phyloP scores from a whole-genome alignment of 1,140 invertebrate genomes.

The Drosophila persimilis region DNA sequence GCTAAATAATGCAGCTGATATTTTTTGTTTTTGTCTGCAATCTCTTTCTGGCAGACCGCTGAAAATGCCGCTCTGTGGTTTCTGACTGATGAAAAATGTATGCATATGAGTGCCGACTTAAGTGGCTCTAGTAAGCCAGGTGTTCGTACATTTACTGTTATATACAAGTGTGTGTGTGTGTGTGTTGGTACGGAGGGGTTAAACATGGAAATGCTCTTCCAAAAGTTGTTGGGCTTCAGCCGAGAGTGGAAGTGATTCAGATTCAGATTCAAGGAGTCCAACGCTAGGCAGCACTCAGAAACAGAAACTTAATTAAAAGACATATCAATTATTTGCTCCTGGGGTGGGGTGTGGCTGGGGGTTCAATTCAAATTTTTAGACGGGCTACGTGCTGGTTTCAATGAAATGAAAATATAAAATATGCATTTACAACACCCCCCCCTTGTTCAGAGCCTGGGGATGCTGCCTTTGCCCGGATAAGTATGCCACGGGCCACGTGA shows the following conservation, averaged over 20 bases:
- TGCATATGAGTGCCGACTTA: slow-evolving; percentile 8
- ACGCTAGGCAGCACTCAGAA: neutral
- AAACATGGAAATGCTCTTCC: slow-evolving; percentile 36
- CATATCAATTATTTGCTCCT: slow-evolving; percentile 55
- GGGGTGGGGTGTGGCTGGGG: slow-evolving; percentile 3
- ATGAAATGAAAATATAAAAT: slow-evolving; percentile 81
- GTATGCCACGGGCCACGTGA: slow-evolving; percentile 69
- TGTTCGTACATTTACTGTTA: too few relatives aligned
- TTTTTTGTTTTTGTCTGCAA: slow-evolving; percentile 8
- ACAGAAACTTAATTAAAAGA: slow-evolving; percentile 55
- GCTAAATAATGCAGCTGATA: slow-evolving; percentile 59
- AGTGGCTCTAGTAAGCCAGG: slow-evolving; percentile 18
- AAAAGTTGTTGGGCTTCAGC: neutral
- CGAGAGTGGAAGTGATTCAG: neutral
- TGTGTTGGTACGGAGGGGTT: neutral
- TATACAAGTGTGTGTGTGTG: slow-evolving; percentile 1
- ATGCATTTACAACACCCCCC: slow-evolving; percentile 68
- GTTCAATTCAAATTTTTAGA: slow-evolving; percentile 38
- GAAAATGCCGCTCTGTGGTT: slow-evolving; percentile 15
- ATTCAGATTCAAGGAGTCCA: neutral
- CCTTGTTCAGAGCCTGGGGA: neutral
- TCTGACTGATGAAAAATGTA: slow-evolving; percentile 47
- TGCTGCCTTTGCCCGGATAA: slow-evolving; percentile 52
- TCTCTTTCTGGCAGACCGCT: neutral
- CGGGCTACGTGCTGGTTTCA: slow-evolving; percentile 69